Evolutionary conservation across 2,113 vertebrate genomes (phyloP).

Genomic region (Lampris incognitus): DNA sequence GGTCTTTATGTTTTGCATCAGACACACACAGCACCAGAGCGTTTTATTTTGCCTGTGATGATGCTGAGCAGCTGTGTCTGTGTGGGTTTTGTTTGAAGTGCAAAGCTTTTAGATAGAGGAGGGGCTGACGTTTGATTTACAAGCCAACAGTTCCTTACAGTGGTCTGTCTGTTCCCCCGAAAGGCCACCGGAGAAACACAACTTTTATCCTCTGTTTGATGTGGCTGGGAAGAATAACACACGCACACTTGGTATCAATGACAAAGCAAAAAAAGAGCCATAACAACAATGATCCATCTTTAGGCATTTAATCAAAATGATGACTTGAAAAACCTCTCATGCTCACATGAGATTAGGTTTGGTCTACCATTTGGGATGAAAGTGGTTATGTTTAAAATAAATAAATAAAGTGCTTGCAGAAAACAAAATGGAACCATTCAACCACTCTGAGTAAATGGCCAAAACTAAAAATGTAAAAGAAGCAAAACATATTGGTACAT

Average conservation of each 20-base stretch:
- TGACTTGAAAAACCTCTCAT: no score
- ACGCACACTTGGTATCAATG: background rate
- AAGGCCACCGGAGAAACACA: no score
- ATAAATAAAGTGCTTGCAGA: no score
- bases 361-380: background rate
- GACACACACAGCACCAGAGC: background rate
- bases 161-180: background rate
- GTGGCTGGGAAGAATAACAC: background rate
- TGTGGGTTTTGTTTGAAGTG: conserved; percentile 28
- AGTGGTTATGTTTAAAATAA: no score
- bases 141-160: conserved; percentile 1
- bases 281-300: background rate
- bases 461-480: background rate
- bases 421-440: background rate
- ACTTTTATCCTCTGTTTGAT: no score
- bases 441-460: background rate
- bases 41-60: background rate
- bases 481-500: no score
- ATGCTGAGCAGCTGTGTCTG: background rate
- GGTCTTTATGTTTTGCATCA: no score
- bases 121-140: conserved; percentile 26
- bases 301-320: background rate
- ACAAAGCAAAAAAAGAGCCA: background rate
- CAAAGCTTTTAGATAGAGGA: conserved; percentile 6
- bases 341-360: no score